Evolutionary conservation across 2,797 vertebrate genomes (phyloP).

Genomic region (Semaprochilodus insignis): DNA sequence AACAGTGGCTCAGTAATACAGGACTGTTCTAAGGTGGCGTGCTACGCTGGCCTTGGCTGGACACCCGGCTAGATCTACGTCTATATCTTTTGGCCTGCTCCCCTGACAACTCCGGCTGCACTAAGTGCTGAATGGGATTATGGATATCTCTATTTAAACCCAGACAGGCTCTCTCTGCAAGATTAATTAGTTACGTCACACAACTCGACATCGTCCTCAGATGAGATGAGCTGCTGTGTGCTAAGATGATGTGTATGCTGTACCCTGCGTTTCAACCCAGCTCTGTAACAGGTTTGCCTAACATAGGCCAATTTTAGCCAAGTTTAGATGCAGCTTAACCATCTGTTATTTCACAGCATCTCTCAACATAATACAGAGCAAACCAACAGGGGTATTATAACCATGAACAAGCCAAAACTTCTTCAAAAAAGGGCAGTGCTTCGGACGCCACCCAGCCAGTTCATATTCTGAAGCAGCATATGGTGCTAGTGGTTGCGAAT

Average conservation of each 20-base stretch:
- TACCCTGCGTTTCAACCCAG: not conserved
- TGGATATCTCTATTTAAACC: slow-evolving; percentile 74
- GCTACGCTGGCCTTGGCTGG: slow-evolving; percentile 11
- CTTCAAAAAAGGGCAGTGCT: not conserved
- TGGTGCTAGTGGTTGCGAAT: too few relatives aligned
- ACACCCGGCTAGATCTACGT: not conserved
- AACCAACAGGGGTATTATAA: not conserved
- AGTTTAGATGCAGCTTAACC: not conserved
- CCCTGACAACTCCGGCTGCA: slow-evolving; percentile 46
- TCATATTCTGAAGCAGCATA: not conserved
- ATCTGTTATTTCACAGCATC: too few relatives aligned
- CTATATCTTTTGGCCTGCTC: slow-evolving; percentile 35
- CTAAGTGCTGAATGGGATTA: slow-evolving; percentile 75
- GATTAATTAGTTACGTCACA: slow-evolving; percentile 79
- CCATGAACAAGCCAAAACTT: not conserved
- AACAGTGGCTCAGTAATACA: slow-evolving; percentile 13
- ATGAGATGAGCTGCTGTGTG: slow-evolving; percentile 26
- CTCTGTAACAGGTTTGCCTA: not conserved
- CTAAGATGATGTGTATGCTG: slow-evolving; percentile 22
- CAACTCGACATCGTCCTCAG: slow-evolving; percentile 60
- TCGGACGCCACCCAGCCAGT: not conserved
- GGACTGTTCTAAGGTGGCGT: not conserved
- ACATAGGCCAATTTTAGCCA: not conserved
- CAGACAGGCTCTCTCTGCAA: slow-evolving; percentile 73
- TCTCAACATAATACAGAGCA: too few relatives aligned